Percentiles rank a stretch among this genome's conserved stretches.
These are phyloP conservation scores for Ophion costatus DNA, from an alignment of 2,888 invertebrate species.

Conservation along the genomic window DNA sequence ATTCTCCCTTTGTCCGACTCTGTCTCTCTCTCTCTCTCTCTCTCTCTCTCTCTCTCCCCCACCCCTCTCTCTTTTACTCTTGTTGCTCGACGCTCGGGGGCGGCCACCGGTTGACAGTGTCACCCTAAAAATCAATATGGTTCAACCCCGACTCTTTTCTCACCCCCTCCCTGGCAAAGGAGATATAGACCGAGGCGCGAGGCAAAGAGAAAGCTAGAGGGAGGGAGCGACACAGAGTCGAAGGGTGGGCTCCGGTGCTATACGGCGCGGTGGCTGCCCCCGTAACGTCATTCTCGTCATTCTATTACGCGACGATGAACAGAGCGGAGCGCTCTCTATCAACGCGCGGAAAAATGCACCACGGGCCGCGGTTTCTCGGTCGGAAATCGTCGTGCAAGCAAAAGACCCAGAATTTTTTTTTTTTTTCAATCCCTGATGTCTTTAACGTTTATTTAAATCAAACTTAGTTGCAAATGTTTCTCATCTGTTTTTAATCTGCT, in stretches of 20 bases:
- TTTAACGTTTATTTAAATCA: not conserved
- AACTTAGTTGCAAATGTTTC: not conserved
- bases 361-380: not conserved
- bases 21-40: constrained; percentile 76
- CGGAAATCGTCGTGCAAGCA: not conserved
- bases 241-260: constrained; percentile 72
- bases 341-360: not conserved
- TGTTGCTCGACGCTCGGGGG: constrained; percentile 81
- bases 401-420: not conserved
- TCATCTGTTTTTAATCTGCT: too few species aligned
- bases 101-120: constrained; percentile 85
- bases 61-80: constrained; percentile 6
- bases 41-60: constrained; percentile 77
- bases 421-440: not conserved
- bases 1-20: constrained; percentile 73
- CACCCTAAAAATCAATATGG: constrained; percentile 89
- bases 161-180: constrained; percentile 77
- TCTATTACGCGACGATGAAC: constrained; percentile 74
- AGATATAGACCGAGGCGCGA: constrained; percentile 8
- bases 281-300: constrained; percentile 74
- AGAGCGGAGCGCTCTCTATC: constrained; percentile 29
- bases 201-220: not conserved
- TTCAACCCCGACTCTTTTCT: constrained; percentile 84
- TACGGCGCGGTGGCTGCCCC: constrained; percentile 76
- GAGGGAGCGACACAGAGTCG: constrained; percentile 70